Evolutionary conservation across 2,888 invertebrate genomes (phyloP).

Genomic region (Campopleginae sp.): DNA sequence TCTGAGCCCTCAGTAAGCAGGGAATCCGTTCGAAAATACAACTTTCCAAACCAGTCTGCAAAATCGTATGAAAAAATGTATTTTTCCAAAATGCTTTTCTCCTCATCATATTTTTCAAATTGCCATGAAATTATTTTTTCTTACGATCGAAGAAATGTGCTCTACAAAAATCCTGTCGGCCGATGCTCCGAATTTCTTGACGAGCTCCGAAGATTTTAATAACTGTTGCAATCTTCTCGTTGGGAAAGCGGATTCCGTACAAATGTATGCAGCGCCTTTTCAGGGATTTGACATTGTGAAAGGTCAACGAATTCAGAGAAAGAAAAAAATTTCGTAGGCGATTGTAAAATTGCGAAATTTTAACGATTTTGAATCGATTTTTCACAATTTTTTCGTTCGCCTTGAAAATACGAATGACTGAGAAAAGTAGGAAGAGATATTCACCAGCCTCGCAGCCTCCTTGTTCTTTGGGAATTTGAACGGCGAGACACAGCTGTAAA

Average conservation of each 20-base stretch:
- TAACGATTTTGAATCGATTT: background rate
- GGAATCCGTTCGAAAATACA: slow-evolving; percentile 86
- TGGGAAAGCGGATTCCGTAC: slow-evolving; percentile 92
- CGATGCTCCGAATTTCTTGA: slow-evolving; percentile 78
- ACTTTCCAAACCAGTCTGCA: slow-evolving; percentile 85
- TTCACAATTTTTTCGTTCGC: no score
- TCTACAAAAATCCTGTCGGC: slow-evolving; percentile 88
- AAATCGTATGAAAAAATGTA: slow-evolving; percentile 47
- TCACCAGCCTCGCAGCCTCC: slow-evolving; percentile 86
- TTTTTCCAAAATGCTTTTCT: background rate
- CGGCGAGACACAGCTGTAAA: slow-evolving; percentile 89
- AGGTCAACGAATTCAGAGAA: background rate
- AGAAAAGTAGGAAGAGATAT: slow-evolving; percentile 18
- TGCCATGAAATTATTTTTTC: background rate
- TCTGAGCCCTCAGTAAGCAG: slow-evolving; percentile 84
- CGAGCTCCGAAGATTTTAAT: slow-evolving; percentile 80
- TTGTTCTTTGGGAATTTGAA: slow-evolving; percentile 85
- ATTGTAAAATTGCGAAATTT: background rate
- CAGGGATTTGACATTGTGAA: background rate
- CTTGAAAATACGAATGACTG: no score
- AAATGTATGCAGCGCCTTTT: slow-evolving; percentile 88
- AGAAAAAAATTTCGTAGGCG: background rate
- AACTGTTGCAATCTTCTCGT: slow-evolving; percentile 88
- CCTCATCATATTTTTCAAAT: background rate
- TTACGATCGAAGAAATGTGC: slow-evolving; percentile 85